Evolutionary conservation across 2,797 vertebrate genomes (phyloP).

Genomic region (Fistularia tabacaria): DNA sequence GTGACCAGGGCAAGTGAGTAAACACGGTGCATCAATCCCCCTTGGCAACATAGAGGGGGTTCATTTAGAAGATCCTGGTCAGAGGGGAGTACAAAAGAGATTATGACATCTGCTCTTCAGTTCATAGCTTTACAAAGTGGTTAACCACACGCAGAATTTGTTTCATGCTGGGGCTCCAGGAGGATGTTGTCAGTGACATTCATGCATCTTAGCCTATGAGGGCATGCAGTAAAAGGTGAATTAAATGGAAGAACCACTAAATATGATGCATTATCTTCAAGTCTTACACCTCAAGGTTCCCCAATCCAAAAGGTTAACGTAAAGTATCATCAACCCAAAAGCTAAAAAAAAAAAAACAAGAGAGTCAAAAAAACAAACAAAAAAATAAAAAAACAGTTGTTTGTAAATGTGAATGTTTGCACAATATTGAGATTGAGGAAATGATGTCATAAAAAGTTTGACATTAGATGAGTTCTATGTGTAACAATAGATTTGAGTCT

Average conservation of each 20-base stretch:
- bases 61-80: constrained; percentile 1
- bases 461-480: too few relatives aligned
- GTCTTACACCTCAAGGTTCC: constrained; percentile 26
- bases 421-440: too few relatives aligned
- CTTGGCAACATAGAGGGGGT: neutral
- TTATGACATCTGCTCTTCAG: constrained; percentile 1
- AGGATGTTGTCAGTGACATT: constrained; percentile 35
- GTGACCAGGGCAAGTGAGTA: neutral
- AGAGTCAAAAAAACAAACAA: too few relatives aligned
- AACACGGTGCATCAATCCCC: constrained; percentile 12
- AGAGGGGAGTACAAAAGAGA: constrained; percentile 1
- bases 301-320: neutral
- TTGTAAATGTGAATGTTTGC: too few relatives aligned
- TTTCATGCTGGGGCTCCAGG: constrained; percentile 50
- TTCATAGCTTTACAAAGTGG: constrained; percentile 9
- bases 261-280: constrained; percentile 66
- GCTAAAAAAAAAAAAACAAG: too few relatives aligned
- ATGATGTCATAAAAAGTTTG: too few relatives aligned
- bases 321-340: too few relatives aligned
- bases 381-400: too few relatives aligned
- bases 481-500: too few relatives aligned
- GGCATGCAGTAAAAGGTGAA: constrained; percentile 58
- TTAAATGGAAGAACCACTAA: constrained; percentile 32
- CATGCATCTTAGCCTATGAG: constrained; percentile 55
- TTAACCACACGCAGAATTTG: constrained; percentile 15